Base-by-base conservation (phyloP, 2,888 invertebrate genomes). In the Dicroscelio sp. region DNA sequence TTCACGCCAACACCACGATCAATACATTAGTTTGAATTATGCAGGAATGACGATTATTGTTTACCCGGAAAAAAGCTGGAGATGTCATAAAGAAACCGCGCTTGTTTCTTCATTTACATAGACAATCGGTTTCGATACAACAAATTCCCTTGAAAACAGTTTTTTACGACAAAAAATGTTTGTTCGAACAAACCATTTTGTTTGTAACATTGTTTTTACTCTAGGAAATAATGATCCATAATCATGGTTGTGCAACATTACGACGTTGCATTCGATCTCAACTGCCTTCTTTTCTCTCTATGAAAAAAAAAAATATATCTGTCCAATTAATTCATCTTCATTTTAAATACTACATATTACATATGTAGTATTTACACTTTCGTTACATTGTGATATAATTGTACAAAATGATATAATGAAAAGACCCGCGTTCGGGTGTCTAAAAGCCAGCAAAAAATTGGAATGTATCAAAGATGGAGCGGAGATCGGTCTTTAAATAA, bases 11-110 rank as follows among this genome's bases (percentile, higher is more conserved):
- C 52, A n/a, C n/a, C 25, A 25, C 30, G 25, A 78, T 69, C 84
- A 79, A 67, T 79, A 43, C 63, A 86, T 90, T 87, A 84, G 80
- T 79, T 84, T 48, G 55, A 69, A 88, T 84, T 91, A 89, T 86
- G 83, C 83, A 84, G 52, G 76, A 89, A 80, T 84, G 69, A 58
- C 23, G 33, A 75, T 79, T 85, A 88, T 86, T 87, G 25, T 91
- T 89, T 91, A 84, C 33, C 91, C 83, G 91, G 91, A 91, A 91
- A 88, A 89, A 91, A 91, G 84, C 30, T 84, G 23, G 82, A 80
- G 78, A 71, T 84, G 76, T 33, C 73, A 63, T 58, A 85, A 82
- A 85, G 71, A 82, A 80, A 78, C 85, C 80, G 76, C 85, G 69
- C 23, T 78, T 80, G 20, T 89, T 84, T 67, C 55, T 35, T 55